Conservation (phyloP, 2,888 invertebrate genomes). For the Eupithecia inturbata region DNA sequence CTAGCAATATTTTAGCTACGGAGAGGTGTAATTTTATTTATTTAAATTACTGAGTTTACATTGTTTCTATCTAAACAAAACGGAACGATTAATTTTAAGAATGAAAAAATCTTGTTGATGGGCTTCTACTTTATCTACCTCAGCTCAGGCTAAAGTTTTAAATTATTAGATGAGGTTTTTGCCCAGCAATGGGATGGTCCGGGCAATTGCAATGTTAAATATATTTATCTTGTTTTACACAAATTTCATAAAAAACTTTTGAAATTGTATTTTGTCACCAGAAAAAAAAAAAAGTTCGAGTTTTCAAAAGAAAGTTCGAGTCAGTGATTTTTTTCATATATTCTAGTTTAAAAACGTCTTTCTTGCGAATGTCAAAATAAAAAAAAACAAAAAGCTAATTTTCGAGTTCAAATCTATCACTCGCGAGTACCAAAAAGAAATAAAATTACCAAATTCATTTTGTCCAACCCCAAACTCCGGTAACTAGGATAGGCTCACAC, state of each 20-base stretch:
- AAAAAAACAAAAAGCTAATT: not conserved
- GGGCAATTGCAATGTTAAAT: not conserved
- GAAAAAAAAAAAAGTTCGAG: not conserved
- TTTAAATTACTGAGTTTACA: constrained; percentile 10
- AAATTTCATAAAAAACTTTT: not conserved
- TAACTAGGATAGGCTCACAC: constrained; percentile 60
- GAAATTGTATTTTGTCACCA: not conserved
- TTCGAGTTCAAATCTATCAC: not conserved
- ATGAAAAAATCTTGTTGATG: not conserved
- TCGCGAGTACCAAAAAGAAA: not conserved
- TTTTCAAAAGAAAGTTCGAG: not conserved
- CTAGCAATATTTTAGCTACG: not conserved
- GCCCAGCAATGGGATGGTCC: not conserved
- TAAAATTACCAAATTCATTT: constrained; percentile 51
- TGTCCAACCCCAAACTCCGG: constrained; percentile 45
- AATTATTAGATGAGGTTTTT: not conserved
- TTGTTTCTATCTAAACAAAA: not conserved
- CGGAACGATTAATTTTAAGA: not conserved
- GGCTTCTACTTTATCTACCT: not conserved
- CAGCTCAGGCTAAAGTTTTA: not conserved
- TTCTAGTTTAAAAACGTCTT: not conserved
- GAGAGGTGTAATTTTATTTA: constrained; percentile 2
- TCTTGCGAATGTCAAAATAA: constrained; percentile 13
- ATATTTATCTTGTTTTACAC: not conserved
- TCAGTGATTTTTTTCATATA: not conserved